Base-by-base conservation (phyloP, 2,888 invertebrate species). In the Hipparchia sbordonii region DNA sequence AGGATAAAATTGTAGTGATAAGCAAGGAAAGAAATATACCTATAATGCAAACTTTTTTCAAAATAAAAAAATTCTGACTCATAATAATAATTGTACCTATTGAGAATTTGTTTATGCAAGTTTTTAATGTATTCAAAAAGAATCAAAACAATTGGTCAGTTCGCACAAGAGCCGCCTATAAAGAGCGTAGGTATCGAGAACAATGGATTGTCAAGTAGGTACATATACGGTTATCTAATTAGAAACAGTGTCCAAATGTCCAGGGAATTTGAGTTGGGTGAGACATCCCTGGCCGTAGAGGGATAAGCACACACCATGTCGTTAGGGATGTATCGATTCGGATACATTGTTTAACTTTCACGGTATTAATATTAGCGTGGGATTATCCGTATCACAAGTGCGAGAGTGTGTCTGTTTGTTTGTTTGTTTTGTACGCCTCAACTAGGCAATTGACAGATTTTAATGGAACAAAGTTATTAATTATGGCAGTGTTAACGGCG, bases 191-290 rank as follows among this genome's bases (percentile, higher is more conserved):
- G 51, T 68, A 69, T 54, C 2, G 54, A 70, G 57, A 71, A 74
- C 71, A 71, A 71, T 74, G 54, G 61, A 60, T 70, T 61, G 70
- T 48, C 56, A 70, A 60, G 69, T 69, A 69, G 39, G 56, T 72
- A 72, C 61, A 13, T 65, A 68, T 60, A 71, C 67, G 68, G 59
- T 67, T 80, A 79, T 78, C 85, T 86, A 86, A 86, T 85, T 86
- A 86, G 85, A 82, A 84, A 83, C 70, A 70, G 70, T 70, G 84
- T 82, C 84, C 82, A 81, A 82, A 83, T 82, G 74, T 83, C 85
- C 84, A 69, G 75, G 57, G 75, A 77, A 80, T 84, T 85, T 87
- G 86, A 87, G 85, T 82, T 86, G 84, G 87, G 86, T 87, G 80
- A 82, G 85, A 81, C 82, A 52, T 62, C 54, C 62, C 46, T 10